phyloP scores from a whole-genome alignment of 1,140 invertebrate species.

The Lepidotrigona ventralis region DNA sequence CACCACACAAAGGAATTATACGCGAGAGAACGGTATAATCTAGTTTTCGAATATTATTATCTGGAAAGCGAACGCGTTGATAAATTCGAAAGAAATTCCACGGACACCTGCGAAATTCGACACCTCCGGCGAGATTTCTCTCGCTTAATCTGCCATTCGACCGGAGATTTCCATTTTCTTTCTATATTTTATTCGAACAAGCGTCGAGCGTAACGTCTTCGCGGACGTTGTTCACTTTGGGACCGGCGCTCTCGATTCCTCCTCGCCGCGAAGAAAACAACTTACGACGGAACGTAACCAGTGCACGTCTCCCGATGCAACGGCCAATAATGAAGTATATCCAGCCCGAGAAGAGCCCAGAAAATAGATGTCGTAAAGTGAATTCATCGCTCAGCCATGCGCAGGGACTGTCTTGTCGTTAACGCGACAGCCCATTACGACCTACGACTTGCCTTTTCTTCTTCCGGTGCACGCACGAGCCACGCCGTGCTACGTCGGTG shows the following conservation, averaged over 20 bases:
- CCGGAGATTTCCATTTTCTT: neutral
- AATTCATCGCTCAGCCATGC: constrained; percentile 57
- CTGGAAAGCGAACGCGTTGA: neutral
- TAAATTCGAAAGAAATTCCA: neutral
- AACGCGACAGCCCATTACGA: constrained; percentile 26
- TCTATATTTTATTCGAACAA: constrained; percentile 35
- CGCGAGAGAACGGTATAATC: constrained; percentile 26
- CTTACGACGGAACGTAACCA: constrained; percentile 22
- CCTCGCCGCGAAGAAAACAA: constrained; percentile 34
- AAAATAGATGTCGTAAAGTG: constrained; percentile 67
- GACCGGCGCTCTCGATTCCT: constrained; percentile 24
- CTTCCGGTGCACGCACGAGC: constrained; percentile 23
- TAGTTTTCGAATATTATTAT: constrained; percentile 24
- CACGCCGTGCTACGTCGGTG: neutral
- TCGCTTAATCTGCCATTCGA: constrained; percentile 12
- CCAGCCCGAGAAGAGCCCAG: constrained; percentile 41
- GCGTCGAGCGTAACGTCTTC: constrained; percentile 13
- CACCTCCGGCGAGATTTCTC: neutral
- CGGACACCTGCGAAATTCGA: neutral
- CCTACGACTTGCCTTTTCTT: constrained; percentile 32
- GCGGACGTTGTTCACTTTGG: neutral
- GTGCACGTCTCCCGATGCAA: constrained; percentile 45
- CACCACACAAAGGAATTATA: constrained; percentile 10
- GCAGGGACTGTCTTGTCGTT: constrained; percentile 46
- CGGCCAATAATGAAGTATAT: constrained; percentile 68